These are phyloP conservation scores for Perithous albicinctus DNA, from an alignment of 2,888 invertebrate species.

Conservation along the genomic window DNA sequence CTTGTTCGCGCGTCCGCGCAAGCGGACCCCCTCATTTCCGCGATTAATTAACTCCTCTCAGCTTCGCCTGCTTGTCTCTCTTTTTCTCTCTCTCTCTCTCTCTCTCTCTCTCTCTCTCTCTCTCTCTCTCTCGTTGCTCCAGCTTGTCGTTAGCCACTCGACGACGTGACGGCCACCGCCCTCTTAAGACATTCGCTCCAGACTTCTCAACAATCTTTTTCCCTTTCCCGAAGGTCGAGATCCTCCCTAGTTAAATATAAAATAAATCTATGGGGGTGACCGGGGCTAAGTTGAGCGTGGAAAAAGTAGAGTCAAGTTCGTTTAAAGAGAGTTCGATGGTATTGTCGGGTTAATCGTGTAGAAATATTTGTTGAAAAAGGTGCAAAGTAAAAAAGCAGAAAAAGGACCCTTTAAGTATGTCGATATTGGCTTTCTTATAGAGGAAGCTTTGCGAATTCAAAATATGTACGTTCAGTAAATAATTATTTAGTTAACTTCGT, in stretches of 20 bases:
- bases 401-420: too few species aligned
- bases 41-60: constrained; percentile 72
- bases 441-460: too few species aligned
- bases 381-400: too few species aligned
- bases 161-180: constrained; percentile 26
- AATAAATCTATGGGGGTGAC: not conserved
- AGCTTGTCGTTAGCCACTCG: constrained; percentile 14
- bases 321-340: too few species aligned
- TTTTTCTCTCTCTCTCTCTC: constrained; percentile 16
- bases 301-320: too few species aligned
- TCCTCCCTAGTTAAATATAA: not conserved
- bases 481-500: too few species aligned
- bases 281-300: too few species aligned
- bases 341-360: too few species aligned
- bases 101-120: constrained; percentile 24
- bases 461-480: too few species aligned
- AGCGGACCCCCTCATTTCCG: constrained; percentile 44
- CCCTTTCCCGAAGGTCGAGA: constrained; percentile 17
- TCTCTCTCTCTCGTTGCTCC: constrained; percentile 12
- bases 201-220: not conserved
- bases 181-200: constrained; percentile 8
- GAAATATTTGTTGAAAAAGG: too few species aligned
- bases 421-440: too few species aligned
- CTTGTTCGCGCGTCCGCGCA: constrained; percentile 31
- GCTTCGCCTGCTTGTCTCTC: not conserved